Evolutionary conservation across 2,797 vertebrate genomes (phyloP), one percentile per base, ranked within the genome.

Genomic region (Tangara arthus): DNA sequence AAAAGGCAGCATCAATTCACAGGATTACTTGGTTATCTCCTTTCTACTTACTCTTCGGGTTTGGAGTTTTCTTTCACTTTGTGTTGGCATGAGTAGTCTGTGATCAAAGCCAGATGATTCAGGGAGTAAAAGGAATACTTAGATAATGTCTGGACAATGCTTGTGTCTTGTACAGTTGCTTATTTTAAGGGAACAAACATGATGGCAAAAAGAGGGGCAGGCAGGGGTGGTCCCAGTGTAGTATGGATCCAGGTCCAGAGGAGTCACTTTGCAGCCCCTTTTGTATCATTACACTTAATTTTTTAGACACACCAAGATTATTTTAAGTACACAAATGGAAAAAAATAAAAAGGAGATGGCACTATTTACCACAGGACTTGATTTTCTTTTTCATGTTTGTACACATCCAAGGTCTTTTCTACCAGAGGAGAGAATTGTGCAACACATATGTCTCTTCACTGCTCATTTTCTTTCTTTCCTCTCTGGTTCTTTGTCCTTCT

Each of bases 1-100:
- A 32, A 60, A 17, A 47, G n/a, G 26, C 59, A 85, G 21, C 35
- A 39, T 8, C 0, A 0, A 34, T 30, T 53, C 44, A 34, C 11
- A 49, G 35, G 26, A 42, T 52, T 71, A n/a, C 37, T 76, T 34
- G 9, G 5, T 49, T 76, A n/a, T 50, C 44, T 66, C 49, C 44
- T 57, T 73, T 39, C 17, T 16, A 11, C 16, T 79, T 30, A n/a
- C 39, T 37, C 47, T 49, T 53, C 32, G 19, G 30, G 21, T 37
- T 7, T 57, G 63, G 37, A 64, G 11, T 71, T 92, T 70, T 34
- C 61, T 49, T 89, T 56, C 34, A 26, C 28, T 82, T 63, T 52
- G 42, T 1, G 0, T 30, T 80, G 82, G 26, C 59, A 47, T 9
- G 8, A 63, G 28, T 21, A 63, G 20, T 34, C 28, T 18, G 8